These are phyloP conservation scores for Eristalinus aeneus DNA, from an alignment of 2,888 invertebrate species.

Conservation along the genomic window DNA sequence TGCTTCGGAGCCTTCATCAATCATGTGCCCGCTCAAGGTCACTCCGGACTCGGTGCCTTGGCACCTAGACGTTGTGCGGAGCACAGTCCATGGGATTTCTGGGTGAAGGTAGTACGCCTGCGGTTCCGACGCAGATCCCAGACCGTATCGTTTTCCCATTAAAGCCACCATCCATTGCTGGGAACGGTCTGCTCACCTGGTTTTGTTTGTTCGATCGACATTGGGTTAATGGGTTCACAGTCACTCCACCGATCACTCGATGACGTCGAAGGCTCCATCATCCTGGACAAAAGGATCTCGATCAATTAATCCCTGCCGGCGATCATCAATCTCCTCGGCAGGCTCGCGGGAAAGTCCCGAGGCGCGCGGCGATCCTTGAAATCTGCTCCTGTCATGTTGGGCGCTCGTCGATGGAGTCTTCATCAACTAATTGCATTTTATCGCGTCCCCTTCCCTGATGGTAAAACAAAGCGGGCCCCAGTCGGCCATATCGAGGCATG, in stretches of 20 bases:
- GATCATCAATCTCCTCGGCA: constrained; percentile 30
- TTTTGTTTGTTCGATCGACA: constrained; percentile 64
- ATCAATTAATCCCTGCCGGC: constrained; percentile 29
- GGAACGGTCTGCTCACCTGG: constrained; percentile 8
- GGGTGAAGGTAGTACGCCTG: constrained; percentile 61
- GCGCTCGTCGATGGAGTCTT: neutral
- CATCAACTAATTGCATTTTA: constrained; percentile 51
- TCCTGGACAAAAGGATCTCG: constrained; percentile 14
- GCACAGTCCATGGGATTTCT: constrained; percentile 35
- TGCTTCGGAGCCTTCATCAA: constrained; percentile 50
- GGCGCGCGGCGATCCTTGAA: constrained; percentile 14
- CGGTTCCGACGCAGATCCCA: constrained; percentile 18
- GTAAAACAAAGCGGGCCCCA: constrained; percentile 29
- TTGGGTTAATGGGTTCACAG: constrained; percentile 69
- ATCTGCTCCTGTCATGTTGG: constrained; percentile 30
- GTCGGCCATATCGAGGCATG: constrained; percentile 45
- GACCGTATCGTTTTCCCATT: constrained; percentile 46
- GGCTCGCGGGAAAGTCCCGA: constrained; percentile 37
- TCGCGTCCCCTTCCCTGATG: neutral
- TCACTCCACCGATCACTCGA: constrained; percentile 44
- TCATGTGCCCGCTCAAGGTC: constrained; percentile 64
- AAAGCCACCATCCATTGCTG: constrained; percentile 13
- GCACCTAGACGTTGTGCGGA: constrained; percentile 4
- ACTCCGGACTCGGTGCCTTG: neutral
- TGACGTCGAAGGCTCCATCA: constrained; percentile 12